Evolutionary conservation across 2,888 invertebrate species (phyloP), one percentile per base, ranked within the genome.

Genomic region (Dexiosoma caninum): DNA sequence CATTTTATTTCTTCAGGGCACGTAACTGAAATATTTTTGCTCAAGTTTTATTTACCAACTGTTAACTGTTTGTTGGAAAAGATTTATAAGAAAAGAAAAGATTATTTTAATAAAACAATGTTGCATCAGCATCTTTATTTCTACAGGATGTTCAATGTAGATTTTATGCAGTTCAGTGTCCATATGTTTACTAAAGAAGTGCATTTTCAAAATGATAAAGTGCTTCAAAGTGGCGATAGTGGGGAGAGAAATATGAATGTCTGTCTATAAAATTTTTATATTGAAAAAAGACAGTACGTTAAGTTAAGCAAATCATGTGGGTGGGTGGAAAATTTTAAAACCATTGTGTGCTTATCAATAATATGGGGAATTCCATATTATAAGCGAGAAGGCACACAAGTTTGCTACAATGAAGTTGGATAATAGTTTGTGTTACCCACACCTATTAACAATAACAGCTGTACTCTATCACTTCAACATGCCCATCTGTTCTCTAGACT

Each of bases 191-290:
- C 55, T n/a, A 37, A 14, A 19, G 16, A 16, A 46, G 21, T 19
- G 8, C 14, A 57, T 64, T 40, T 30, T 23, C 55, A 40, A 76
- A 71, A 55, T 71, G 67, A 72, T 80, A 76, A 76, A 62, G 71
- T 16, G 27, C 10, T 19, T n/a, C 62, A 55, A n/a, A n/a, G 35
- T 67, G 59, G 27, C 9, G 21, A 59, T 27, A 37, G 16, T 40
- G 27, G 12, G n/a, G 21, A 1, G 40, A 37, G 49, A 37, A 51
- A 7, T 12, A 57, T 12, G 46, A 19, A 69, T 8, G 30, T n/a
- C 5, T 19, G 1, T n/a, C 4, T 46, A 74, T 32, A 53, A 70
- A 46, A 75, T 60, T 53, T 44, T 75, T 66, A 40, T 21, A 27
- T 44, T 6, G 46, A 37, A 75, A 40, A 44, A 75, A 60, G 46